Conservation (phyloP, 2,797 vertebrate genomes). For the Odontamblyopus rebecca region DNA sequence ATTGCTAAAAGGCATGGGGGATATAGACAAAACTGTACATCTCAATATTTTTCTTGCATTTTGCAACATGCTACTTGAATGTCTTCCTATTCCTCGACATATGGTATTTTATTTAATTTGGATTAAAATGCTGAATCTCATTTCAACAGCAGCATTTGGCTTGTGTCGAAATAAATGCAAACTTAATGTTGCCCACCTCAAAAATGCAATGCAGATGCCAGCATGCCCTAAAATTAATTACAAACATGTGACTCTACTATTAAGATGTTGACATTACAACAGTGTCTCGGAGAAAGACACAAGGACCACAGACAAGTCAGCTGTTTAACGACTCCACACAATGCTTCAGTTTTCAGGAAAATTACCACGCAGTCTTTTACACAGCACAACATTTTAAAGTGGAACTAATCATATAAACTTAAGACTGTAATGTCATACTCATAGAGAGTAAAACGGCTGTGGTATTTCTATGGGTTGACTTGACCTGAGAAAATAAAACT, state of each 20-base stretch:
- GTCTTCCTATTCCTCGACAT: neutral
- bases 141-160: neutral
- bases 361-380: neutral
- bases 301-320: neutral
- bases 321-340: neutral
- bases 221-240: neutral
- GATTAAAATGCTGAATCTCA: neutral
- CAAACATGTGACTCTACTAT: neutral
- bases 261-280: neutral
- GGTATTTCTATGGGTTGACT: neutral
- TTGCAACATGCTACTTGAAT: too few relatives aligned
- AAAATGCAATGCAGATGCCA: neutral
- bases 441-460: neutral
- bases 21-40: too few relatives aligned
- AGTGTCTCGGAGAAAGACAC: neutral
- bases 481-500: neutral
- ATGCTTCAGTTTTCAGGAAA: constrained; percentile 9
- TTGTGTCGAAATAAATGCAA: neutral
- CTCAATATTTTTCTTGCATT: too few relatives aligned
- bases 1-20: too few relatives aligned
- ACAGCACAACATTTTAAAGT: constrained; percentile 20
- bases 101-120: neutral
- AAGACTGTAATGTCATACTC: neutral
- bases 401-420: constrained; percentile 5
- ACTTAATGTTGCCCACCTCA: neutral